Conservation (phyloP, 2,888 invertebrate genomes). For the Coremacera marginata region DNA sequence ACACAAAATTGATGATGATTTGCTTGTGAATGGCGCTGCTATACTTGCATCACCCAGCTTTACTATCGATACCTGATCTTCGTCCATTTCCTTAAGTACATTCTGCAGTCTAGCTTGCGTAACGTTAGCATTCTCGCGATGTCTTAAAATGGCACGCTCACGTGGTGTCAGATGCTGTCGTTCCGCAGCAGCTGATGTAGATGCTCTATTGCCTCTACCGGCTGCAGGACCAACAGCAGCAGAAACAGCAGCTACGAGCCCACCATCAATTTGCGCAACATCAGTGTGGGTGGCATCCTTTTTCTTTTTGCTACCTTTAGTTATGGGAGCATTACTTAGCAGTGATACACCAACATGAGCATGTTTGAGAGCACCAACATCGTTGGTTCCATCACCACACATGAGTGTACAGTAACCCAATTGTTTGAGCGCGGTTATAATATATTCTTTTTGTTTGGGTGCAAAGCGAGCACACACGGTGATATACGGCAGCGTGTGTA, state of each 20-base stretch:
- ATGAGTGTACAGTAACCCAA: conserved; percentile 91
- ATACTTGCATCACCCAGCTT: conserved; percentile 98
- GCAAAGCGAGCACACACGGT: conserved; percentile 97
- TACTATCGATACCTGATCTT: conserved; percentile 89
- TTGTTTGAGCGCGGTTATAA: conserved; percentile 89
- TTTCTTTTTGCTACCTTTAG: conserved; percentile 65
- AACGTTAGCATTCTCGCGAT: conserved; percentile 62
- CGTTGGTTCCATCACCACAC: conserved; percentile 99
- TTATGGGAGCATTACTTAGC: conserved; percentile 81
- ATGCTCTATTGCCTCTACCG: conserved; percentile 41
- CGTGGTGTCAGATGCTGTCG: conserved; percentile 60
- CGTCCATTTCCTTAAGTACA: conserved; percentile 87
- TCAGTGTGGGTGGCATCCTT: conserved; percentile 44
- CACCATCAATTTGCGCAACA: conserved; percentile 38
- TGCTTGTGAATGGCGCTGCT: conserved; percentile 98
- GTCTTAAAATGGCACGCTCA: conserved; percentile 62
- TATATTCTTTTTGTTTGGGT: conserved; percentile 98
- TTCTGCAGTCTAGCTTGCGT: conserved; percentile 64
- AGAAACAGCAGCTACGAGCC: conserved; percentile 39
- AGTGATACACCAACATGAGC: conserved; percentile 97
- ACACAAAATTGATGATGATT: conserved; percentile 94
- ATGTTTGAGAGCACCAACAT: conserved; percentile 98
- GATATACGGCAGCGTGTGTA: conserved; percentile 84
- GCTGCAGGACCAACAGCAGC: conserved; percentile 41
- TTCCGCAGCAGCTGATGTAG: conserved; percentile 47